Evolutionary conservation across 2,888 invertebrate species (phyloP).

Genomic region (Ennomos fuscantarius): DNA sequence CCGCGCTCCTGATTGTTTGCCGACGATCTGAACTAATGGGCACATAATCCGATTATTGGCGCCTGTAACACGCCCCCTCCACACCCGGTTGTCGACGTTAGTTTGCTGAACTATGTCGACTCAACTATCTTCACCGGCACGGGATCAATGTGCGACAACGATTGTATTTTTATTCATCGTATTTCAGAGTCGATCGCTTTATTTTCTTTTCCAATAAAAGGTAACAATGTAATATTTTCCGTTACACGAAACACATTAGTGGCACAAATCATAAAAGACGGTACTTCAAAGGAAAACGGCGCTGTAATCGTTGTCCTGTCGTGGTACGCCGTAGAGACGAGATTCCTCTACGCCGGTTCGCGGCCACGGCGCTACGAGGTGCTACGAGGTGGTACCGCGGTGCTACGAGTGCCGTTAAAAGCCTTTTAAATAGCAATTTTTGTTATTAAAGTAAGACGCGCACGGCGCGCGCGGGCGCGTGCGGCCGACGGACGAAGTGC

Average conservation of each 20-base stretch:
- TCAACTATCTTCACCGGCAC: background rate
- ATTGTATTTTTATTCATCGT: background rate
- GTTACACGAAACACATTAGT: background rate
- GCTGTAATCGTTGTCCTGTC: conserved; percentile 4
- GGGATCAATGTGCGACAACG: background rate
- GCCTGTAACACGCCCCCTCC: conserved; percentile 13
- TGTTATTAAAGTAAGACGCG: background rate
- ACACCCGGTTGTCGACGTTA: conserved; percentile 4
- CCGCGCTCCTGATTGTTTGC: conserved; percentile 5
- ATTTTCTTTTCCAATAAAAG: background rate
- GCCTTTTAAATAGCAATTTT: conserved; percentile 2
- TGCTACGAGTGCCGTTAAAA: background rate
- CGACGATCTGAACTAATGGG: conserved; percentile 4
- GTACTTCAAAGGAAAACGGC: conserved; percentile 2
- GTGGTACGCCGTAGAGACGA: conserved; percentile 5
- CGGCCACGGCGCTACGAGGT: too few relatives aligned
- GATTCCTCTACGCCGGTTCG: background rate
- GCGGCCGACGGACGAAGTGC: background rate
- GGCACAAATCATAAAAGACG: conserved; percentile 4
- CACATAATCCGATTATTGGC: conserved; percentile 16
- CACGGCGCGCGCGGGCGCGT: background rate
- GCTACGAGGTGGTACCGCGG: conserved; percentile 5
- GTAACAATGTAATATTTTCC: conserved; percentile 4
- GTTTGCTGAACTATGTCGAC: background rate
- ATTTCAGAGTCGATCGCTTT: background rate